Conservation (phyloP, 2,888 invertebrate genomes). For the Eilema caniola region DNA sequence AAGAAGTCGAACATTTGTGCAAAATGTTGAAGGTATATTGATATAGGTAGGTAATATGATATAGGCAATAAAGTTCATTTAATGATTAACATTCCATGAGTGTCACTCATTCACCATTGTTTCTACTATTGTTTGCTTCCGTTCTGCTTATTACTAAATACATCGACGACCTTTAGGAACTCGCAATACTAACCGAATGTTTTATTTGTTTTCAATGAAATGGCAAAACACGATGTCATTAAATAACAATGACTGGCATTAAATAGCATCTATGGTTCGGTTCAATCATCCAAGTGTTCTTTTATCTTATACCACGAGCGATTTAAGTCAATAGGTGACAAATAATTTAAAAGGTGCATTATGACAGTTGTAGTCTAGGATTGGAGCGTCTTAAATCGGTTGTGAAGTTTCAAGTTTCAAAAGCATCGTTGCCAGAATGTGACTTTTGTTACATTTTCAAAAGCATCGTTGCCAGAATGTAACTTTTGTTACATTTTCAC, state of each 20-base stretch:
- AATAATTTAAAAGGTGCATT: no score
- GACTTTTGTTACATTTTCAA: no score
- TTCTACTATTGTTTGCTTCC: constrained; percentile 1
- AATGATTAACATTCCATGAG: constrained; percentile 4
- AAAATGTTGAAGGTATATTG: no score
- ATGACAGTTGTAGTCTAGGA: no score
- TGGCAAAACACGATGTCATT: not conserved
- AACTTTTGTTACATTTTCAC: no score
- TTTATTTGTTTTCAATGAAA: not conserved
- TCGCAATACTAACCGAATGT: not conserved
- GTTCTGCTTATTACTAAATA: not conserved
- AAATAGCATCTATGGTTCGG: not conserved
- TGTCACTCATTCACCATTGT: not conserved
- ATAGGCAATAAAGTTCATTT: not conserved
- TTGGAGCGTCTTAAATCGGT: no score
- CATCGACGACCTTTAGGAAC: not conserved
- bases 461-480: no score
- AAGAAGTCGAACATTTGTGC: not conserved
- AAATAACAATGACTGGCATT: no score
- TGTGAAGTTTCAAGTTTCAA: no score
- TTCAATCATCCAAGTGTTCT: not conserved
- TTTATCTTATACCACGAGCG: not conserved
- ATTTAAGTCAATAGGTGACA: no score
- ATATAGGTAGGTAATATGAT: no score
- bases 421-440: no score